Conservation (phyloP, 2,888 invertebrate genomes). For the Nasonovia ribisnigri region DNA sequence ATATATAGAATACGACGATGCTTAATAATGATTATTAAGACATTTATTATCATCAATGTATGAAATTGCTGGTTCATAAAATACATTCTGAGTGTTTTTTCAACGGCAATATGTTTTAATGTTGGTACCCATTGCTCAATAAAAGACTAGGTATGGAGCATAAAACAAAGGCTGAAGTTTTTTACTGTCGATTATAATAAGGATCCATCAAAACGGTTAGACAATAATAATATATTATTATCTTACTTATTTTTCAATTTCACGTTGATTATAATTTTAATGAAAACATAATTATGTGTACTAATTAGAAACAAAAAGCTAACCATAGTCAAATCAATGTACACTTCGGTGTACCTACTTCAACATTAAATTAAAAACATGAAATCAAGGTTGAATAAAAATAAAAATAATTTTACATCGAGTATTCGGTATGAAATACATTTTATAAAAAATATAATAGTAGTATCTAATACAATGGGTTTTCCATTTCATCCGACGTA, state of each 20-base stretch:
- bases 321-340: background rate
- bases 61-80: background rate
- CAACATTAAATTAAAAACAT: background rate
- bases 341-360: background rate
- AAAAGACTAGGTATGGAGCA: background rate
- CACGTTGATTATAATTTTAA: background rate
- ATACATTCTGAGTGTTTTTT: background rate
- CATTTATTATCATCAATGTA: background rate
- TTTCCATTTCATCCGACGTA: background rate
- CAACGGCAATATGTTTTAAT: background rate
- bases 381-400: background rate
- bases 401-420: background rate
- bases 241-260: background rate
- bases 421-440: background rate
- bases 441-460: background rate
- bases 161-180: background rate
- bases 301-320: background rate
- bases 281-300: background rate
- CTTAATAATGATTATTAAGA: constrained; percentile 9
- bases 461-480: background rate
- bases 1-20: background rate
- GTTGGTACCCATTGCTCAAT: background rate
- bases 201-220: background rate
- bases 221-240: background rate
- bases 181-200: background rate